phyloP scores from a whole-genome alignment of 1,140 invertebrate species.

The Portunus trituberculatus region DNA sequence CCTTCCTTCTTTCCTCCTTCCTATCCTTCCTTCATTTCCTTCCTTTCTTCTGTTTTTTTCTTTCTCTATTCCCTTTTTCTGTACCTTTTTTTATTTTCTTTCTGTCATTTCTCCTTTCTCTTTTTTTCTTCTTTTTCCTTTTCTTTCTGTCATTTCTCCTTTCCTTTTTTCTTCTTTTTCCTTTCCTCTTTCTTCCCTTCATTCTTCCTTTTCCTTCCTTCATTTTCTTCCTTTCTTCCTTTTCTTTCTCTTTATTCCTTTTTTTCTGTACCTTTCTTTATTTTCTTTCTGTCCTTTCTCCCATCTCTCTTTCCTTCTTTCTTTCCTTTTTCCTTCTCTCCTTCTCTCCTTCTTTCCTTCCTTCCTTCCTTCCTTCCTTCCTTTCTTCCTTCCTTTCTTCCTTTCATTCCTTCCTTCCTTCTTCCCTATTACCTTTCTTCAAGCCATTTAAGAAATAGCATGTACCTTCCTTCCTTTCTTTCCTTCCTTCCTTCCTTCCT shows the following conservation, averaged over 20 bases:
- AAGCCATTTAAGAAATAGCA: too few relatives aligned
- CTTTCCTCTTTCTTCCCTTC: conserved; percentile 17
- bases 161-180: background rate
- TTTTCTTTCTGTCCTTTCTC: background rate
- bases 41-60: background rate
- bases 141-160: background rate
- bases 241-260: too few relatives aligned
- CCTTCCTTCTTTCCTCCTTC: background rate
- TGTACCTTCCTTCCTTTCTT: too few relatives aligned
- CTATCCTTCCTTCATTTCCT: background rate
- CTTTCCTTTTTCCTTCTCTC: background rate
- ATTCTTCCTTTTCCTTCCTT: conserved; percentile 16
- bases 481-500: background rate
- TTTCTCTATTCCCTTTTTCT: background rate
- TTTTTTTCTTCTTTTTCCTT: background rate
- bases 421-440: too few relatives aligned
- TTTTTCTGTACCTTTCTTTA: too few relatives aligned
- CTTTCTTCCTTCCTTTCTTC: too few relatives aligned
- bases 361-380: background rate
- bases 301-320: too few relatives aligned
- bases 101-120: background rate
- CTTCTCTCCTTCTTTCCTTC: background rate
- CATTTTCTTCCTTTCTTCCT: background rate
- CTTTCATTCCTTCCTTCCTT: too few relatives aligned
- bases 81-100: background rate